Evolutionary conservation across 2,797 vertebrate genomes (phyloP), one percentile per base, ranked within the genome.

Genomic region (Tachyglossus aculeatus): DNA sequence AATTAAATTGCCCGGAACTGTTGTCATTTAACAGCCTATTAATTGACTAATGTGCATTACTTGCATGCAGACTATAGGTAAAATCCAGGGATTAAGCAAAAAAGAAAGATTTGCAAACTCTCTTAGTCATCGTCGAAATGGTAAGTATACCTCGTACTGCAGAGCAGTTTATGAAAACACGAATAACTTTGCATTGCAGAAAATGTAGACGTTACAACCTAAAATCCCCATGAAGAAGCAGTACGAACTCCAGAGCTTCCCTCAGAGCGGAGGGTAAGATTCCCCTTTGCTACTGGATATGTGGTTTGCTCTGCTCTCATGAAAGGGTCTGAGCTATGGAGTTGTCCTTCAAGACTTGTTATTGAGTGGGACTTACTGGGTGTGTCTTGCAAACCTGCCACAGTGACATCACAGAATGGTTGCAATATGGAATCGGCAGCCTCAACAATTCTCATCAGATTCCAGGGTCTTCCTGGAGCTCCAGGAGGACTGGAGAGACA

Each of bases 11-110:
- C 95, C 95, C 78, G 94, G 93, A 96, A 97, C 96, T 93, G 88
- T 92, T 93, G 93, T 95, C 94, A 95, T 98, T 98, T 98, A 97
- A 95, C 96, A 97, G 94, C 82, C 93, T 96, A 97, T 98, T 98
- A 97, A 98, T 98, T 96, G 95, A 96, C 95, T 97, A 97, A 98
- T 97, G 95, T 95, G 95, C 95, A 88, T 96, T 89, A 89, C 94
- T 90, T 92, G 70, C 80, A 88, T 39, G 48, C 83, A 88, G 90
- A 87, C 90, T 91, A 93, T 94, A 95, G 94, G 95, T 95, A 94
- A 92, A 95, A 95, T 93, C 92, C 90, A 81, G 88, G 92, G 94
- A 91, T 93, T 93, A 92, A 67, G 65, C 27, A 62, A 82, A n/a
- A 51, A 83, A 43, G 71, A 70, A 66, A 71, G 61, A 16, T 52